These are phyloP conservation scores for Gandaritis pyraliata DNA, from an alignment of 2,888 invertebrate genomes.

Conservation along the genomic window DNA sequence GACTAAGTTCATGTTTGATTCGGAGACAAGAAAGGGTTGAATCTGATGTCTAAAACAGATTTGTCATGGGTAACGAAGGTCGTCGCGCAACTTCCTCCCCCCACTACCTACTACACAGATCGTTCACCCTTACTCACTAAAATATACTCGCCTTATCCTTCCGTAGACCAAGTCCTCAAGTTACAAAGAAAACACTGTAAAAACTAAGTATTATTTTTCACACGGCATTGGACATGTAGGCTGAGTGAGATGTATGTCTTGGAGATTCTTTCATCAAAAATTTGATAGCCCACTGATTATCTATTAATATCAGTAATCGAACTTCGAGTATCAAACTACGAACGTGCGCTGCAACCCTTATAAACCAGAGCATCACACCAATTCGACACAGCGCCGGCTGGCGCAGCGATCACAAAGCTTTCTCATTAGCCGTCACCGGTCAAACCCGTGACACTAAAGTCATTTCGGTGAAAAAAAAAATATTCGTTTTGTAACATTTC, in stretches of 20 bases:
- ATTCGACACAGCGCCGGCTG: constrained; percentile 80
- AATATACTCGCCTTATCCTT: neutral
- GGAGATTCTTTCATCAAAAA: too few species aligned
- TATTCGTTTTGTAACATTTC: constrained; percentile 77
- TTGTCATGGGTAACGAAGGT: constrained; percentile 54
- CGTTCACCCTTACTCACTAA: constrained; percentile 21
- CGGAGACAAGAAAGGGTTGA: constrained; percentile 37
- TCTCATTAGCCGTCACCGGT: constrained; percentile 81
- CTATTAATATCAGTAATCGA: constrained; percentile 9
- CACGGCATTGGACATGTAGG: too few species aligned
- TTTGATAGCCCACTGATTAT: neutral
- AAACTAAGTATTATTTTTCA: too few species aligned
- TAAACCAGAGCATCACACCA: constrained; percentile 70
- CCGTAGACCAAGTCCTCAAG: too few species aligned
- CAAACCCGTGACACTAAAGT: constrained; percentile 79
- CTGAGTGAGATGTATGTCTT: too few species aligned
- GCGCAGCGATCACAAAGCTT: constrained; percentile 77
- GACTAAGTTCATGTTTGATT: constrained; percentile 36
- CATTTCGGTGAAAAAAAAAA: constrained; percentile 75
- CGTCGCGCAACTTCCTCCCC: constrained; percentile 14
- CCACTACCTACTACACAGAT: neutral
- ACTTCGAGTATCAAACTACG: constrained; percentile 4
- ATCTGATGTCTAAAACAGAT: constrained; percentile 52
- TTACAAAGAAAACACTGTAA: too few species aligned
- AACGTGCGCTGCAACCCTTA: constrained; percentile 56